Percentiles rank a stretch among this genome's conserved stretches.
These are phyloP conservation scores for Tiliacea aurago DNA, from an alignment of 2,888 invertebrate genomes.

Conservation along the genomic window DNA sequence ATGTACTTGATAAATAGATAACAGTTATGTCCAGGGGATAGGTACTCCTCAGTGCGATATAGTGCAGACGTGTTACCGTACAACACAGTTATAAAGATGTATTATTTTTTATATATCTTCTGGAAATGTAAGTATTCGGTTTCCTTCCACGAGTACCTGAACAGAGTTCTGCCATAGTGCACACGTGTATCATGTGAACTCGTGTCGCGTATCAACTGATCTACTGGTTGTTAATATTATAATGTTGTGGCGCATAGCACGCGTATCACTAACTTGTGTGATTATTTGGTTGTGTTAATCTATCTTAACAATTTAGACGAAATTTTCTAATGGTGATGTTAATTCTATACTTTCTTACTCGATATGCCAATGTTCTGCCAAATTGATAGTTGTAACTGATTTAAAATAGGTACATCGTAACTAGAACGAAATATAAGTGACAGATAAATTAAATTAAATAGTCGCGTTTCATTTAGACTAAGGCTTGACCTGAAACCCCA, in stretches of 20 bases:
- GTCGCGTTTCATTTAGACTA: slow-evolving; percentile 77
- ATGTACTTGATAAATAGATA: slow-evolving; percentile 12
- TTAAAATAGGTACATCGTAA: slow-evolving; percentile 73
- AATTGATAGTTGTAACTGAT: slow-evolving; percentile 70
- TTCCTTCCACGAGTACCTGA: slow-evolving; percentile 85
- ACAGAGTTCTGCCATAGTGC: slow-evolving; percentile 71
- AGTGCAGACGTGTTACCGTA: slow-evolving; percentile 23
- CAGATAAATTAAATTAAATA: slow-evolving; percentile 69
- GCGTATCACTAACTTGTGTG: slow-evolving; percentile 86
- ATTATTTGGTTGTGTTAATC: slow-evolving; percentile 87
- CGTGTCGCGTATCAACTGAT: slow-evolving; percentile 59
- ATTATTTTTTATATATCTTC: slow-evolving; percentile 62
- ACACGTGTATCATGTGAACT: slow-evolving; percentile 65
- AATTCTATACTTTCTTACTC: slow-evolving; percentile 71
- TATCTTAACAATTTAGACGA: slow-evolving; percentile 83
- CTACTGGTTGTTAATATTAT: slow-evolving; percentile 65
- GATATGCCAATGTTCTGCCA: slow-evolving; percentile 81
- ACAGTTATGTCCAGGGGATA: slow-evolving; percentile 11
- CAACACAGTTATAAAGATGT: slow-evolving; percentile 45
- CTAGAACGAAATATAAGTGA: slow-evolving; percentile 72
- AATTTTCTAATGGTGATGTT: slow-evolving; percentile 75
- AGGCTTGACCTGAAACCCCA: slow-evolving; percentile 74
- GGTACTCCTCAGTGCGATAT: slow-evolving; percentile 25
- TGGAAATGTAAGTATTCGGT: slow-evolving; percentile 67
- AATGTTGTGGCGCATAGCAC: slow-evolving; percentile 62